A percentile compares a stretch with the other conserved stretches of the same genome.
These are phyloP conservation scores for Margaritifera margaritifera DNA, from an alignment of 2,888 invertebrate species.

Conservation along the genomic window DNA sequence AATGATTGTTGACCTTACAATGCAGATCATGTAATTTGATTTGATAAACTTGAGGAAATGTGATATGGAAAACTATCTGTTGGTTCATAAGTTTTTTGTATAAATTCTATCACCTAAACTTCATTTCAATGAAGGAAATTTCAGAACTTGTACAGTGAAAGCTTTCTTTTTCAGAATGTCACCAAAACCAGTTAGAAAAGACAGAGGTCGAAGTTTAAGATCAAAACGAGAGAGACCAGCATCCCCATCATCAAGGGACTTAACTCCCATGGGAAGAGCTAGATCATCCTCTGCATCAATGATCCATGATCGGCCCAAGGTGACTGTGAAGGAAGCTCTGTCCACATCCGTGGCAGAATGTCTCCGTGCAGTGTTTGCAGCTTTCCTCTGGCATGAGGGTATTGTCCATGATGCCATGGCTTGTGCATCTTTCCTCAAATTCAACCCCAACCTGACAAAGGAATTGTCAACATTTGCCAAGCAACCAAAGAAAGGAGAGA, in stretches of 20 bases:
- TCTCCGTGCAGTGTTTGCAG: constrained; percentile 94
- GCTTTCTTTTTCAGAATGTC: constrained; percentile 50
- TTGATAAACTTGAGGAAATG: too few relatives aligned
- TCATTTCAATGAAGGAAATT: too few relatives aligned
- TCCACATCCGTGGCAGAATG: constrained; percentile 94
- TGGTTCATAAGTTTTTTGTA: too few relatives aligned
- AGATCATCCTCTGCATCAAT: constrained; percentile 61
- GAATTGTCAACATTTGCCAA: constrained; percentile 64
- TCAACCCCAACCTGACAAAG: constrained; percentile 75
- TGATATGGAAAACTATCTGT: too few relatives aligned
- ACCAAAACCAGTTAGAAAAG: constrained; percentile 75
- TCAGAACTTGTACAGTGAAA: too few relatives aligned
- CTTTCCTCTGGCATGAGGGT: constrained; percentile 97
- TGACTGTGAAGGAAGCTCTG: constrained; percentile 84
- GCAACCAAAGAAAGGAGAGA: constrained; percentile 44
- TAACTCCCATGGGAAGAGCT: constrained; percentile 49
- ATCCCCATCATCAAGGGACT: constrained; percentile 69
- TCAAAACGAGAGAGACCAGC: constrained; percentile 71
- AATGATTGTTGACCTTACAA: too few relatives aligned
- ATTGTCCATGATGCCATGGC: constrained; percentile 98
- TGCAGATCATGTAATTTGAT: too few relatives aligned
- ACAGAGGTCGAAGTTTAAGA: constrained; percentile 73
- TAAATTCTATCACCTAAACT: too few relatives aligned
- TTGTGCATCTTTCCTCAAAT: constrained; percentile 95
- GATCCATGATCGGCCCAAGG: constrained; percentile 47